Base-by-base conservation (phyloP, 2,113 vertebrate species). In the Anseranas semipalmata region DNA sequence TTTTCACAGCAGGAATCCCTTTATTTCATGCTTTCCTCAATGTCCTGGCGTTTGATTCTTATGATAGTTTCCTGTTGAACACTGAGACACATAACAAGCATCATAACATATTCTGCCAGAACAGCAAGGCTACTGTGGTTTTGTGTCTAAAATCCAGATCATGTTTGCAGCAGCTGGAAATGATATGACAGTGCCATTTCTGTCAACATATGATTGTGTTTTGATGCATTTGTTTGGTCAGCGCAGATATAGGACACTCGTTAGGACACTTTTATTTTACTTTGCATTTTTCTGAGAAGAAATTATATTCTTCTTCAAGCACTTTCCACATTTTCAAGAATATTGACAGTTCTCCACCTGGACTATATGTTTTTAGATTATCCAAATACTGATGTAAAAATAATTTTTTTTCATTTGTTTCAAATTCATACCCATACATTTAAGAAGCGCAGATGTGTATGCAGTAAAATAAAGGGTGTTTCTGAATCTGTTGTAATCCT, bases 151-250 rank as follows among this genome's bases (percentile, higher is more conserved):
- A 89, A 78, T 93, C 74, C 71, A 87, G 80, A 75, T 60, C 73
- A 48, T n/a, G 28, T 66, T 89, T 88, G 24, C 25, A 90, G 56
- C 21, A 72, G 27, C 18, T 85, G 82, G 55, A 97, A 97, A 55
- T 53, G 0, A 72, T 79, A 56, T 37, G n/a, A 28, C 15, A 62
- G 30, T 59, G 14, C 2, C 67, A 55, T 62, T 91, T 45, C 43
- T 83, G 73, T 14, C 21, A 75, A n/a, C 12, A 27, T 68, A n/a
- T 19, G 10, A 39, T 81, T 35, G 71, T 43, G 8, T 76, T 89
- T 90, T 75, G 28, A 62, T 90, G 65, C 85, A 52, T 79, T 76
- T 80, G 10, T 75, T 78, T 89, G 83, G 20, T 86, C 19, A 52
- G 41, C 81, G 33, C 41, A 91, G 75, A 87, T 39, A 13, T n/a